Evolutionary conservation across 2,888 invertebrate genomes (phyloP).

Genomic region (Tetramorium bicarinatum): DNA sequence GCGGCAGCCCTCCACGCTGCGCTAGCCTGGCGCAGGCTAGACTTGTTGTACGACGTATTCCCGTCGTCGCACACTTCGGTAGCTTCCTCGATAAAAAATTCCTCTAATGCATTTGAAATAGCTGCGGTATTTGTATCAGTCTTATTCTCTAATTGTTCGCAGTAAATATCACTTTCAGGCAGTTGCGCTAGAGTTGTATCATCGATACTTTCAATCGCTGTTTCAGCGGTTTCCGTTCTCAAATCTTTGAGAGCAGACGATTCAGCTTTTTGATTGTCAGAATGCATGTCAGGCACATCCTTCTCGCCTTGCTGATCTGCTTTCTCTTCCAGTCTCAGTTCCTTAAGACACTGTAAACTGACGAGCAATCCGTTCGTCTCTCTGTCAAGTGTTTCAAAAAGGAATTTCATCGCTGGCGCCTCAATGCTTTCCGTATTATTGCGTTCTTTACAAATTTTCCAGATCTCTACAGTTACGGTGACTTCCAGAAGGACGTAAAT

Average conservation of each 20-base stretch:
- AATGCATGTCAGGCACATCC: background rate
- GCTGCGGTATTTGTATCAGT: slow-evolving; percentile 21
- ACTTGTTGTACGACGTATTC: slow-evolving; percentile 33
- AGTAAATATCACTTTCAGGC: background rate
- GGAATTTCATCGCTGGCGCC: slow-evolving; percentile 74
- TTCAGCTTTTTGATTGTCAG: background rate
- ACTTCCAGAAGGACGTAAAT: slow-evolving; percentile 89
- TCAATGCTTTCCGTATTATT: slow-evolving; percentile 23
- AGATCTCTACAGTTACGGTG: slow-evolving; percentile 88
- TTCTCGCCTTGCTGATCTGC: background rate
- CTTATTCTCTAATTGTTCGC: slow-evolving; percentile 34
- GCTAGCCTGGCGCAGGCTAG: slow-evolving; percentile 81
- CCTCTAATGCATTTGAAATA: slow-evolving; percentile 10
- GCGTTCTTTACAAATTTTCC: slow-evolving; percentile 84
- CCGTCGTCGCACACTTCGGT: slow-evolving; percentile 22
- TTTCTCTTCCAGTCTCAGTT: background rate
- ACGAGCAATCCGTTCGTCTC: slow-evolving; percentile 78
- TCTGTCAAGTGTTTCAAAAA: slow-evolving; percentile 79
- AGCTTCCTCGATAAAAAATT: slow-evolving; percentile 10
- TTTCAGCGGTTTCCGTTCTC: background rate
- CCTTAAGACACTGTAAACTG: slow-evolving; percentile 64
- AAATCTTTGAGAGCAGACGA: background rate
- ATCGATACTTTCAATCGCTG: slow-evolving; percentile 4
- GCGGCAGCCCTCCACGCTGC: slow-evolving; percentile 84
- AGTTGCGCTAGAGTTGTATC: background rate